Base-by-base conservation (phyloP, 2,113 vertebrate genomes). In the Channa maculata region DNA sequence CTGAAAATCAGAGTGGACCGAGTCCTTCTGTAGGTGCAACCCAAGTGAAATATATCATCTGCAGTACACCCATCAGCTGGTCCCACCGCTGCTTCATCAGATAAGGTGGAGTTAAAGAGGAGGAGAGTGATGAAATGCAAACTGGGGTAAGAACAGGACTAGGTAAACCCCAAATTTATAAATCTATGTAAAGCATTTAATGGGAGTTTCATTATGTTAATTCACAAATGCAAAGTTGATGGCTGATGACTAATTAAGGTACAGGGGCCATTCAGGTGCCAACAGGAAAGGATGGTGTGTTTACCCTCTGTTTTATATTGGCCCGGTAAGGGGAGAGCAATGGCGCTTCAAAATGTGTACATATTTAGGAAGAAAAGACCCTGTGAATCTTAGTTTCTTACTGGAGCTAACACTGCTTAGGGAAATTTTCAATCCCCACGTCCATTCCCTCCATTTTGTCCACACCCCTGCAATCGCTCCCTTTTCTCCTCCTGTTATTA, bases 401-500 rank as follows among this genome's bases (percentile, higher is more conserved):
- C 66, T 53, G 53, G 8, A 84, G 52, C 61, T 33, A 14, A 1
- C 34, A 54, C 36, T 37, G 6, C 39, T 24, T 39, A 59, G 24
- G 46, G 54, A 53, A 33, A 68, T 50, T 39, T 38, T 12, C 66
- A 45, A 33, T 39, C 38, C 24, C 11, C 12, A 7, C 24, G 7
- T 72, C 62, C 45, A 54, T 57, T 3, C 24, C 57, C 74, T 59
- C 45, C 14, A 33, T 79, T 77, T 79, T 62, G 61, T 50, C 64
- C 65, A 33, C 51, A 70, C 62, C 62, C 81, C 64, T 55, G 24
- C 24, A 24, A 73, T 86, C 80, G 67, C 63, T 79, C 67, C 52
- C 65, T 67, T 70, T 38, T 65, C 73, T 63, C 77, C 70, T 46
- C 81, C 83, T 86, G 90, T 86, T 91, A 91, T 90, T 87, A 84